Evolutionary conservation across 2,113 vertebrate genomes (phyloP), one percentile per base, ranked within the genome.

Genomic region (Anhinga rufa): DNA sequence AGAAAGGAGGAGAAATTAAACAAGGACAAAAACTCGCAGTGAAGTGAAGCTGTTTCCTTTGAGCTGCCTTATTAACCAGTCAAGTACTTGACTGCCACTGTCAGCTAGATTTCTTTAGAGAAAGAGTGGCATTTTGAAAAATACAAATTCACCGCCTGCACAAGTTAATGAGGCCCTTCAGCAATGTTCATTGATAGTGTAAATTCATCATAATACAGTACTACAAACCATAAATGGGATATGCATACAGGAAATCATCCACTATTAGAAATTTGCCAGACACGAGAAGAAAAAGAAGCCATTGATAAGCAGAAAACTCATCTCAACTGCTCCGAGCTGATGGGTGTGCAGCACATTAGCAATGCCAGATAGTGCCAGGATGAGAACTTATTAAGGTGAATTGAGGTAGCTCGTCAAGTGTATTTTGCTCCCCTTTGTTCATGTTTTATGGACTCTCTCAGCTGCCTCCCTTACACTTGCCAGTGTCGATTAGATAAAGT

Each of bases 111-210:
- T 97, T 96, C 95, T 97, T 96, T 97, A 95, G 91, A 94, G 96
- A 49, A 96, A 97, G 89, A 97, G 95, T 96, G 95, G 96, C 95
- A 77, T 92, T 95, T 93, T 97, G 95, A 95, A 97, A 97, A 96
- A 96, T 96, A 96, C 91, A 96, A 96, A 97, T 97, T 95, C 96
- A 55, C 95, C 24, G 89, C 96, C 95, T 97, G 97, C 96, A 96
- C 96, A 91, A 97, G 92, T 94, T 97, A 97, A 97, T 96, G 94
- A 97, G 95, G 97, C 96, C 95, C 97, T 97, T 97, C 97, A 97
- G 95, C 97, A 95, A 89, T 66, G 94, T 96, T 95, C 96, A 97
- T 96, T 97, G 97, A 97, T 91, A 95, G 97, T 80, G 92, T 96
- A 97, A 97, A 97, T 95, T 96, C 97, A 95, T 97, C 95, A 96